Base-by-base conservation (phyloP, 1,140 invertebrate genomes). In the Sweltsa coloradensis region DNA sequence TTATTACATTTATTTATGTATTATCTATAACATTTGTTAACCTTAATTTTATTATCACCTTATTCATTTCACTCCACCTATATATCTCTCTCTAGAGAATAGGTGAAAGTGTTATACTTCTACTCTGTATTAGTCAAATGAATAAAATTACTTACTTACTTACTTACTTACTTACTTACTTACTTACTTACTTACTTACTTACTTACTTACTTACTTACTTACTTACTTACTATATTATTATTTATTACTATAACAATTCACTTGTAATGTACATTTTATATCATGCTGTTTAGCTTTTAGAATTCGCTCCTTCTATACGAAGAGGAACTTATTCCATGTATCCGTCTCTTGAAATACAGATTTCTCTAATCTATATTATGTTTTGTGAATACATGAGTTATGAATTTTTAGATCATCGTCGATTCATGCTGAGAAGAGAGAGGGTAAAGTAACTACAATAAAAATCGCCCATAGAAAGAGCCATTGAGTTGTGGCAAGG, bases 171-270 rank as follows among this genome's bases (percentile, higher is more conserved):
- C 29, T 31, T 31, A 31, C 29, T 31, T 31, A 31, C 29, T 31
- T 31, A 31, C 29, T 31, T 31, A 31, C 29, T 31, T 31, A 31
- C 29, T 31, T 31, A 31, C 29, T 31, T 31, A 31, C 29, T 31
- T 31, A 31, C 29, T 31, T 31, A 31, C 29, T 31, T 31, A 31
- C 29, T 31, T 31, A 31, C 29, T 31, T 31, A 31, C 29, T 31
- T 31, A 31, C 29, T 31, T 31, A 31, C 29, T 31, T 31, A 31
- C 7, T 9, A 31, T 9, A 31, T 9, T 9, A 31, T 9, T 9
- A n/a, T n/a, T n/a, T n/a, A n/a, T n/a, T n/a, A 31, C 9, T 9
- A 31, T 9, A 31, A 31, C 7, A 31, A n/a, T 9, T 9, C 7
- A 31, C 7, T 9, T 9, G 29, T 9, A n/a, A 31, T 9, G 29